Conservation (phyloP, 2,797 vertebrate genomes). For the Iguana delicatissima region DNA sequence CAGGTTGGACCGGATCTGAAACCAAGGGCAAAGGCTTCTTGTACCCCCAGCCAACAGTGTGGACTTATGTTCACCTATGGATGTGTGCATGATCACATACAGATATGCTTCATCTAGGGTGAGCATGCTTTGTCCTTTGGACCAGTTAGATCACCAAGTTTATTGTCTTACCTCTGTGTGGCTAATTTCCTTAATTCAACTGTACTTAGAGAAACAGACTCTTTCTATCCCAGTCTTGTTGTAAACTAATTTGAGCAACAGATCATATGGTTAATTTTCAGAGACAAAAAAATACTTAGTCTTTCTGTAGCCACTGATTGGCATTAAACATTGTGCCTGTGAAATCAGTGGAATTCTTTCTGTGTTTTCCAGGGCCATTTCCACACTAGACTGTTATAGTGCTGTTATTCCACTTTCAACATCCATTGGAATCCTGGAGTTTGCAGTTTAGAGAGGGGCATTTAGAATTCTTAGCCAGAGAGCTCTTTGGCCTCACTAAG, state of each 20-base stretch:
- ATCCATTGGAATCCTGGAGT: no score
- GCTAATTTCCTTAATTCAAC: not conserved
- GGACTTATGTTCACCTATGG: not conserved
- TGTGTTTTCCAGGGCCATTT: not conserved
- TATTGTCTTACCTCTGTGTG: not conserved
- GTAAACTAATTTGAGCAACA: not conserved
- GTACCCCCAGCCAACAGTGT: not conserved
- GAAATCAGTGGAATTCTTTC: not conserved
- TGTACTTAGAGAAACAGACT: not conserved
- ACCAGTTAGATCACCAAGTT: not conserved
- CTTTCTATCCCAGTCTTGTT: not conserved
- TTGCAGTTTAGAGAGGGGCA: no score
- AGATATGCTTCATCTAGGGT: not conserved
- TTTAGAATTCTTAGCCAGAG: no score
- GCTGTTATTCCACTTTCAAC: no score
- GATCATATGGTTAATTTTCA: not conserved
- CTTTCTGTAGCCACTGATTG: not conserved
- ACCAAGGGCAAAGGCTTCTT: not conserved
- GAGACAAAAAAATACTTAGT: not conserved
- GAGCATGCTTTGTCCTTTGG: not conserved
- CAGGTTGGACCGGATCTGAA: not conserved
- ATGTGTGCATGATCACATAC: not conserved
- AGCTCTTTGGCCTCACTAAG: no score
- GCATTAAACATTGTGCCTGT: not conserved
- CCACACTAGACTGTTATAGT: no score